Conservation (phyloP, 2,888 invertebrate genomes). For the Philopedon plagiatum region DNA sequence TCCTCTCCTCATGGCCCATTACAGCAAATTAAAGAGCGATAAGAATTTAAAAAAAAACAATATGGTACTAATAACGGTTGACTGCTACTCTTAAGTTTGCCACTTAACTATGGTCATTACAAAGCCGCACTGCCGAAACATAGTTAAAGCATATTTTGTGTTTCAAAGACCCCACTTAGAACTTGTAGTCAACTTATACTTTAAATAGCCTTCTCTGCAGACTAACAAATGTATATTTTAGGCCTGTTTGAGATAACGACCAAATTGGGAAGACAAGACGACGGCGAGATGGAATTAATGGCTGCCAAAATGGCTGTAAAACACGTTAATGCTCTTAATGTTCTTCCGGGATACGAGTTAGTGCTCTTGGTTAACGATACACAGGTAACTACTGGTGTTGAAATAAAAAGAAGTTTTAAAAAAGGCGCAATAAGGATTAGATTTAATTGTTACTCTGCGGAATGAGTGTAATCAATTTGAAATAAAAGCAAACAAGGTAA, state of each 20-base stretch:
- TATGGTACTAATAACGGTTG: too few species aligned
- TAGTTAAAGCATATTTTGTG: too few species aligned
- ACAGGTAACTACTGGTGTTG: conserved; percentile 74
- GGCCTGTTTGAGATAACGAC: conserved; percentile 86
- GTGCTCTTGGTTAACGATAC: conserved; percentile 88
- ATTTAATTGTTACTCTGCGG: neutral
- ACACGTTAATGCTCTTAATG: conserved; percentile 80
- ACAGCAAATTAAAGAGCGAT: too few species aligned
- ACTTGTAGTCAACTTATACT: neutral
- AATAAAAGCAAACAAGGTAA: too few species aligned
- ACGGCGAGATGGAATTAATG: conserved; percentile 81
- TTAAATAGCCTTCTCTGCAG: neutral
- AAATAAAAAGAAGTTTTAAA: neutral
- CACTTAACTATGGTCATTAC: too few species aligned
- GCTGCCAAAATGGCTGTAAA: conserved; percentile 86
- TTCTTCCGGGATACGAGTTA: conserved; percentile 82
- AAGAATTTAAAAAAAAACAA: too few species aligned
- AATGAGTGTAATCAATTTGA: too few species aligned
- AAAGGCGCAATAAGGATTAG: neutral
- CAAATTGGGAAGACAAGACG: conserved; percentile 74
- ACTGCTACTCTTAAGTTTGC: too few species aligned
- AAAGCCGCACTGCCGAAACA: too few species aligned
- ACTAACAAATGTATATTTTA: conserved; percentile 70
- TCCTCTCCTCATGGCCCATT: too few species aligned
- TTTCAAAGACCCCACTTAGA: neutral